A percentile compares a stretch with the other conserved stretches of the same genome.
phyloP scores from a whole-genome alignment of 2,888 invertebrate species.

The Spialia ferax region DNA sequence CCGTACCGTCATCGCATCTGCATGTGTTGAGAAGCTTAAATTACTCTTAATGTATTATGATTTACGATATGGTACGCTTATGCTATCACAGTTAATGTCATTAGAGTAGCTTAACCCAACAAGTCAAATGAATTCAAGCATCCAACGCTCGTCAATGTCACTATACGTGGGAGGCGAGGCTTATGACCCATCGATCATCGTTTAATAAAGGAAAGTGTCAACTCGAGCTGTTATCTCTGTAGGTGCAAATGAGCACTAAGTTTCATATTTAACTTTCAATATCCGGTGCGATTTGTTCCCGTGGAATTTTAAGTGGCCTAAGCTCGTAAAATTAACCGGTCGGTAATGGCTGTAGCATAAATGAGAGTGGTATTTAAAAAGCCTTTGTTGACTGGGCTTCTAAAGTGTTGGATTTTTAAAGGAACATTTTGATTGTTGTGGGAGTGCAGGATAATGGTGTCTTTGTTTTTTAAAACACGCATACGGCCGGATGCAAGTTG shows the following conservation, averaged over 20 bases:
- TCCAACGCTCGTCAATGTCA: conserved; percentile 27
- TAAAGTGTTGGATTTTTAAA: conserved; percentile 5
- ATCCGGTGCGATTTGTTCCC: conserved; percentile 73
- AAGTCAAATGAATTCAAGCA: conserved; percentile 24
- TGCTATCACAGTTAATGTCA: conserved; percentile 25
- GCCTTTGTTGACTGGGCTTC: conserved; percentile 45
- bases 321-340: conserved; percentile 55
- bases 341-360: conserved; percentile 45
- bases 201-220: conserved; percentile 39
- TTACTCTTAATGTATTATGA: conserved; percentile 23
- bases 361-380: conserved; percentile 56
- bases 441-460: conserved; percentile 3
- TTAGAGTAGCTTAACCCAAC: conserved; percentile 24
- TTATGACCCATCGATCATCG: conserved; percentile 35
- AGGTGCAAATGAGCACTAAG: conserved; percentile 74
- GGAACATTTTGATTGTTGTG: neutral
- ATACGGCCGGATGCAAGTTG: conserved; percentile 3
- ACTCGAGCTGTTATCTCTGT: conserved; percentile 56
- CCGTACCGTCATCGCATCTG: neutral
- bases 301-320: conserved; percentile 58
- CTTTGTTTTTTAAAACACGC: conserved; percentile 7
- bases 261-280: conserved; percentile 69
- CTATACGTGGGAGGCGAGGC: conserved; percentile 32
- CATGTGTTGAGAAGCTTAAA: conserved; percentile 14
- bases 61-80: conserved; percentile 16